Evolutionary conservation across 2,888 invertebrate genomes (phyloP).

Genomic region (Drosophila ustulata): DNA sequence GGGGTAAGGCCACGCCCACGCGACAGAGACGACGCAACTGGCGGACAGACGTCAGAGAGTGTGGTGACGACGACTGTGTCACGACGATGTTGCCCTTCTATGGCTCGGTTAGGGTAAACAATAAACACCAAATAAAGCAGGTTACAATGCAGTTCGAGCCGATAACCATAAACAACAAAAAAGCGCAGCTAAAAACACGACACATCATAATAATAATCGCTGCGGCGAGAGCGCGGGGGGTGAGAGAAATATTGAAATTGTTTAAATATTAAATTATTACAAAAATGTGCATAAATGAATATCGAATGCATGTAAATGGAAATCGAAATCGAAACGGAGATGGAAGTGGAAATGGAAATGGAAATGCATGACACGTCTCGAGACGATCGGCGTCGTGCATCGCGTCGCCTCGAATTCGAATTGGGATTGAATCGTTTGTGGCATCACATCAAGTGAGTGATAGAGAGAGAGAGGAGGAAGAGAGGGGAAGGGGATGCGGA

Average conservation of each 20-base stretch:
- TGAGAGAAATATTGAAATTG: slow-evolving; percentile 64
- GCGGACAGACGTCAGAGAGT: slow-evolving; percentile 9
- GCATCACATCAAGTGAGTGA: slow-evolving; percentile 27
- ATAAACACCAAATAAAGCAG: slow-evolving; percentile 78
- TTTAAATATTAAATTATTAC: slow-evolving; percentile 72
- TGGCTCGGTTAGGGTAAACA: slow-evolving; percentile 63
- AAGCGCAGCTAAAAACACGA: neutral
- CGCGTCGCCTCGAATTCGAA: slow-evolving; percentile 19
- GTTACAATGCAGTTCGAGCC: slow-evolving; percentile 51
- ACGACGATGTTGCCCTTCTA: slow-evolving; percentile 51
- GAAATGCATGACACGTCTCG: slow-evolving; percentile 70
- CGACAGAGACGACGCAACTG: neutral
- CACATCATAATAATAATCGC: slow-evolving; percentile 21
- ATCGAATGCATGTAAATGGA: slow-evolving; percentile 65
- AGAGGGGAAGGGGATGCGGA: neutral
- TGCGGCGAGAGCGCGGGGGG: slow-evolving; percentile 12
- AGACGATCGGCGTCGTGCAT: slow-evolving; percentile 35
- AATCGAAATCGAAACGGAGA: slow-evolving; percentile 32
- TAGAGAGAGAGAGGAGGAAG: neutral
- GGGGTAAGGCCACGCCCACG: slow-evolving; percentile 40
- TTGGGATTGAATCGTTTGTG: slow-evolving; percentile 28
- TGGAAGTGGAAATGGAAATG: slow-evolving; percentile 55
- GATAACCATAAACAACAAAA: slow-evolving; percentile 59
- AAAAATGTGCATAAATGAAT: slow-evolving; percentile 67
- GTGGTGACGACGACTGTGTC: slow-evolving; percentile 4